Evolutionary conservation across 2,113 vertebrate species (phyloP).

Genomic region (Eubucco bourcierii): DNA sequence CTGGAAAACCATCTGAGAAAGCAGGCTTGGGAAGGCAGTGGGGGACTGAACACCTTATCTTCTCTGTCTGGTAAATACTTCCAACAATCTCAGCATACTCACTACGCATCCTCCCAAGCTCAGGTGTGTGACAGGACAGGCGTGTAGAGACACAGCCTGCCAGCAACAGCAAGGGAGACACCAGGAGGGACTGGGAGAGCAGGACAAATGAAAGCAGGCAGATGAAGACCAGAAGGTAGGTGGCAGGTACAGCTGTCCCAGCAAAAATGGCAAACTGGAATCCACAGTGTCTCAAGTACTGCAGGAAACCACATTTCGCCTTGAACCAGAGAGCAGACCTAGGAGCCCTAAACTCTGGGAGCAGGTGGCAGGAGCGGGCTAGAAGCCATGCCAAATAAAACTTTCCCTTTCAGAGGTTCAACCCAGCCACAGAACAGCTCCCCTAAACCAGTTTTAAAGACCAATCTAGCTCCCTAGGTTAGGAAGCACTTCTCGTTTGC

Average conservation of each 20-base stretch:
- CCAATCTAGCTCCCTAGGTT: neutral
- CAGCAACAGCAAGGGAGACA: constrained; percentile 12
- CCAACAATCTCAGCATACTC: constrained; percentile 18
- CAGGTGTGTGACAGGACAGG: constrained; percentile 64
- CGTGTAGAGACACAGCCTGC: constrained; percentile 54
- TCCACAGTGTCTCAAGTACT: neutral
- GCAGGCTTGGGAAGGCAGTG: constrained; percentile 70
- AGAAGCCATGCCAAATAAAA: fast-evolving
- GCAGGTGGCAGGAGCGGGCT: neutral
- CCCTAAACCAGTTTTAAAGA: neutral
- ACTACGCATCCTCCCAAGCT: constrained; percentile 25
- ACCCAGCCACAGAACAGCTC: neutral
- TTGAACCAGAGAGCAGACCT: neutral
- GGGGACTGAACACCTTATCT: constrained; percentile 67
- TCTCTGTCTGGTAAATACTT: constrained; percentile 62
- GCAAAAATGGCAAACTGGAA: neutral
- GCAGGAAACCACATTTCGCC: neutral
- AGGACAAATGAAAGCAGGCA: constrained; percentile 24
- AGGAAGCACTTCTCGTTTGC: neutral
- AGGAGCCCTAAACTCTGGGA: neutral
- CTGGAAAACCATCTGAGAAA: constrained; percentile 76
- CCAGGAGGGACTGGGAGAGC: neutral
- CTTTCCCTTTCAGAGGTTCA: neutral
- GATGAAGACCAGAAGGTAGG: constrained; percentile 47
- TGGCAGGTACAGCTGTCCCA: constrained; percentile 22